A percentile compares a stretch with the other conserved stretches of the same genome.
Conservation (phyloP, 2,113 vertebrate genomes). For the Formicarius rufipectus region DNA sequence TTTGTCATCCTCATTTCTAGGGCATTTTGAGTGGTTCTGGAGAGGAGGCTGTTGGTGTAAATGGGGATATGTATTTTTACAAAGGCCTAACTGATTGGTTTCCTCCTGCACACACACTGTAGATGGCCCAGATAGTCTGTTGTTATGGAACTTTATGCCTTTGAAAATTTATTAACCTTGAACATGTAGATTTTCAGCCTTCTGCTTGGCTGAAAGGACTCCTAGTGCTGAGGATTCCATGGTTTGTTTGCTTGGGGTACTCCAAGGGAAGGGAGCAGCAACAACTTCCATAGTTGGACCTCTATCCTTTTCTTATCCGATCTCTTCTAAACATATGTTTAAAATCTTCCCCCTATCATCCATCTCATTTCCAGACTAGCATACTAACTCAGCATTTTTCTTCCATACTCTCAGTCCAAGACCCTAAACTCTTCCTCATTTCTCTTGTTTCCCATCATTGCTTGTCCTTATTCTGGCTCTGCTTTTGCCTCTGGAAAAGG, state of each 20-base stretch:
- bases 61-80: not conserved
- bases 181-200: not conserved
- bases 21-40: not conserved
- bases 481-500: not conserved
- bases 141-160: not conserved
- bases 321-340: not conserved
- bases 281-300: not conserved
- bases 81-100: not conserved
- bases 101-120: not conserved
- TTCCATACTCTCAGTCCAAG: not conserved
- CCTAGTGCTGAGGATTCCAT: not conserved
- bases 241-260: not conserved
- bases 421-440: not conserved
- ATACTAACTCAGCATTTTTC: not conserved
- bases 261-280: not conserved
- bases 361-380: not conserved
- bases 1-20: not conserved
- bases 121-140: not conserved
- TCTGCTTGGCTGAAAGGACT: not conserved
- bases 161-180: not conserved
- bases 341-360: not conserved
- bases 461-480: not conserved
- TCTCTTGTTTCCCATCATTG: not conserved
- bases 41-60: not conserved
- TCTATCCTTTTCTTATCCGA: not conserved